These are phyloP conservation scores for Mylabris sibirica DNA, from an alignment of 2,888 invertebrate genomes.

Conservation along the genomic window DNA sequence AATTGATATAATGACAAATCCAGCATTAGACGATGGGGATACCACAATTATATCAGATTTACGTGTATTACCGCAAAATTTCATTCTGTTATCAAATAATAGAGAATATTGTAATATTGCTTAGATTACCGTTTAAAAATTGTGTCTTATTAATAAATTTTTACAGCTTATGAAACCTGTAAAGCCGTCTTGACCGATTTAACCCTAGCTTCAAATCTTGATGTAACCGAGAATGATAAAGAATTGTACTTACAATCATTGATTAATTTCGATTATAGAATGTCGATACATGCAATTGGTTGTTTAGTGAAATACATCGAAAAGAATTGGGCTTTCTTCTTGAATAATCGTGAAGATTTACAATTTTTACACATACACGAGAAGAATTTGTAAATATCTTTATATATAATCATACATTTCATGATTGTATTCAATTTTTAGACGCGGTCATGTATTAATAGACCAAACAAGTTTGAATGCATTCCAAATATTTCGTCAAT, in stretches of 20 bases:
- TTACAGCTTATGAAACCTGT: slow-evolving; percentile 49
- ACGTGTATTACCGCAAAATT: slow-evolving; percentile 60
- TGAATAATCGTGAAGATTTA: slow-evolving; percentile 61
- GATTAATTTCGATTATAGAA: slow-evolving; percentile 69
- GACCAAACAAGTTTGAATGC: slow-evolving; percentile 77
- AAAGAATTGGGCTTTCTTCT: slow-evolving; percentile 65
- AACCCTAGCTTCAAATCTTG: slow-evolving; percentile 58
- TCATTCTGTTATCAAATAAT: slow-evolving; percentile 65
- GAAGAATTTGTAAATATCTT: slow-evolving; percentile 60
- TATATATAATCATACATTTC: slow-evolving; percentile 62
- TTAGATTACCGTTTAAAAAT: neutral
- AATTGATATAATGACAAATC: slow-evolving; percentile 43
- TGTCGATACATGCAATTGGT: slow-evolving; percentile 75
- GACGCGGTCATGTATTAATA: slow-evolving; percentile 73
- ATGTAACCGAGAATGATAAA: slow-evolving; percentile 65
- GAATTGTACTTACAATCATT: slow-evolving; percentile 68
- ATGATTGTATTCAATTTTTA: slow-evolving; percentile 50
- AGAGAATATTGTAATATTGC: slow-evolving; percentile 66
- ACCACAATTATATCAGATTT: slow-evolving; percentile 46
- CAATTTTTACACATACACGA: slow-evolving; percentile 64
- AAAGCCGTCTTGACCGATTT: slow-evolving; percentile 46
- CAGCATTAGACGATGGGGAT: slow-evolving; percentile 33
- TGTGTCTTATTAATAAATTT: no score
- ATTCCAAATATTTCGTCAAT: slow-evolving; percentile 78
- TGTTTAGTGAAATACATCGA: slow-evolving; percentile 76